Percentiles rank a stretch among this genome's conserved stretches.
Conservation (phyloP, 2,113 vertebrate species). For the Xerus inauris region DNA sequence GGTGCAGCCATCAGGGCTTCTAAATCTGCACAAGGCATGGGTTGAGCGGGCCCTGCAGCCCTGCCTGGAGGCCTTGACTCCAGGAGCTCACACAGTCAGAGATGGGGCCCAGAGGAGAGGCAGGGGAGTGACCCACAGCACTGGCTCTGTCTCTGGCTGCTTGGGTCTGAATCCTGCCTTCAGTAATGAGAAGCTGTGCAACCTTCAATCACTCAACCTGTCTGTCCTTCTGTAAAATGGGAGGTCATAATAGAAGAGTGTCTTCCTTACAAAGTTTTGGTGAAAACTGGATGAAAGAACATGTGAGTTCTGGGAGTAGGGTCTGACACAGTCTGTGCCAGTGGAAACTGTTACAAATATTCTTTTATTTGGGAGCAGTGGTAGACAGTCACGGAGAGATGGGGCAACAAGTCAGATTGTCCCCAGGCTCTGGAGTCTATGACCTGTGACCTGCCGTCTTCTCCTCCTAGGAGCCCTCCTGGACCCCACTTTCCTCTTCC, state of each 20-base stretch:
- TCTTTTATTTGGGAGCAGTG: background rate
- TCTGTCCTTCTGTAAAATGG: background rate
- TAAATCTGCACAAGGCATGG: background rate
- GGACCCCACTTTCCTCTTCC: slow-evolving; percentile 83
- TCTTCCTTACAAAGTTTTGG: background rate
- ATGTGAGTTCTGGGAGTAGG: background rate
- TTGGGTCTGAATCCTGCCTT: background rate
- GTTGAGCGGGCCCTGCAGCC: too few species aligned
- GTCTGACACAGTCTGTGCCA: fast-evolving
- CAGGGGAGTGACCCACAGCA: background rate
- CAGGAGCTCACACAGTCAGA: background rate
- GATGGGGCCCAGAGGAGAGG: background rate
- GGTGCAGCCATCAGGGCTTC: background rate
- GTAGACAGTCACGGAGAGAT: background rate
- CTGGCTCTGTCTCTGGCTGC: background rate
- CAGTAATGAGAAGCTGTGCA: background rate
- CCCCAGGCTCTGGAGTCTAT: background rate
- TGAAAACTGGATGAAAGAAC: background rate
- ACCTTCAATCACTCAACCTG: background rate
- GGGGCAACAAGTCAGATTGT: too few species aligned
- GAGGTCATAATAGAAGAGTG: background rate
- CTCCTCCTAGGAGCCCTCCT: slow-evolving; percentile 78
- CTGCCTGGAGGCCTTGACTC: background rate
- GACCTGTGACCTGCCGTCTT: background rate
- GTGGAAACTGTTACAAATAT: too few species aligned